Evolutionary conservation across 2,797 vertebrate genomes (phyloP).

Genomic region (Myotis planiceps): DNA sequence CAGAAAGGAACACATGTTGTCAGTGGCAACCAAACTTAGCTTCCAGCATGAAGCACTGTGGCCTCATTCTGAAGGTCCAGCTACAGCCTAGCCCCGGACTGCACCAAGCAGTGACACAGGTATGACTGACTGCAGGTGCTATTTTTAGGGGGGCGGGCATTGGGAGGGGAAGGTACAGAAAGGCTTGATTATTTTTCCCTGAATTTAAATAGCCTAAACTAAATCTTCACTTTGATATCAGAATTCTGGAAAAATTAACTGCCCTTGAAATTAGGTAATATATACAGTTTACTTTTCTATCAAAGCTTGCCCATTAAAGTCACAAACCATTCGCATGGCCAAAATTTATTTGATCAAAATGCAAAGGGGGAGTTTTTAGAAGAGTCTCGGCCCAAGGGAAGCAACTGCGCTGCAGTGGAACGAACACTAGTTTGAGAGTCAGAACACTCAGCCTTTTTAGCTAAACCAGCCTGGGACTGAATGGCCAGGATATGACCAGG

Average conservation of each 20-base stretch:
- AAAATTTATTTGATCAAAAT: not conserved
- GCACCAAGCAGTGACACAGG: conserved; percentile 38
- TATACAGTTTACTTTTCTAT: conserved; percentile 30
- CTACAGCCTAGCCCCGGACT: not conserved
- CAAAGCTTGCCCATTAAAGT: not conserved
- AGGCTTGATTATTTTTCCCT: not conserved
- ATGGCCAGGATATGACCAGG: not conserved
- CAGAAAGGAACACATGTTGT: not conserved
- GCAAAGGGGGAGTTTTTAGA: conserved; percentile 31
- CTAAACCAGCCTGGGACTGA: not conserved
- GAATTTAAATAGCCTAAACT: conserved; percentile 50
- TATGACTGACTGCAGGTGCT: not conserved
- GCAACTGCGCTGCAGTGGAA: not conserved
- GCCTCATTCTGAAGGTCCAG: conserved; percentile 62
- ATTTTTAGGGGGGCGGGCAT: not conserved
- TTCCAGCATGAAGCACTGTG: conserved; percentile 40
- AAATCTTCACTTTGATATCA: conserved; percentile 53
- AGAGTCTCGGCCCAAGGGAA: not conserved
- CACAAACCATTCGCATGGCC: conserved; percentile 39
- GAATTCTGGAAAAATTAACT: conserved; percentile 43
- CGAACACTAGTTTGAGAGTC: not conserved
- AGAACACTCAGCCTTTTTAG: not conserved
- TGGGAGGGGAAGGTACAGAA: not conserved
- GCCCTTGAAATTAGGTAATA: not conserved
- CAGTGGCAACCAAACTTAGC: not conserved